Conservation (phyloP, 2,888 invertebrate species). For the Meloe dianella region DNA sequence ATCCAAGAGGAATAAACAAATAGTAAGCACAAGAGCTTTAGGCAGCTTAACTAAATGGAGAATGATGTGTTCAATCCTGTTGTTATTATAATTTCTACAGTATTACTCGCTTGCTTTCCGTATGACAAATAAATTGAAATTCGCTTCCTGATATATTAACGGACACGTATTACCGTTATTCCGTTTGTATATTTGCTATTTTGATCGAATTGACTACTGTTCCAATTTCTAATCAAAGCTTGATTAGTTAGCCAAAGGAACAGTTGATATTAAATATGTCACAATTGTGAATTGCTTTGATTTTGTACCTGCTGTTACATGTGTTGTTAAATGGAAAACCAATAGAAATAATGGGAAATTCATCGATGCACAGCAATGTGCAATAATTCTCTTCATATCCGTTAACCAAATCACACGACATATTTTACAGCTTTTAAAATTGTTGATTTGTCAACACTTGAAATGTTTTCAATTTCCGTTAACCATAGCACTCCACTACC, state of each 20-base stretch:
- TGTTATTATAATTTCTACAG: neutral
- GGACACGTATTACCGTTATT: neutral
- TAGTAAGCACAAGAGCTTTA: neutral
- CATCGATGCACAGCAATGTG: slow-evolving; percentile 42
- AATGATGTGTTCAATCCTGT: slow-evolving; percentile 4
- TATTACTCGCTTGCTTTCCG: neutral
- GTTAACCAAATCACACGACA: slow-evolving; percentile 48
- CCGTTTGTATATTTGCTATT: neutral
- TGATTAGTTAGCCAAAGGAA: no score
- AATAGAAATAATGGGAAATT: slow-evolving; percentile 43
- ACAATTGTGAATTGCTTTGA: neutral
- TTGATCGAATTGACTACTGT: no score
- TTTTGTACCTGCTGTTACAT: slow-evolving; percentile 45
- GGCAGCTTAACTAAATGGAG: neutral
- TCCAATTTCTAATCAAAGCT: no score
- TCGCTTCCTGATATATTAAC: neutral
- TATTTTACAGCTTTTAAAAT: slow-evolving; percentile 37
- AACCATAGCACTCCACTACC: slow-evolving; percentile 12
- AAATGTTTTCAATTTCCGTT: slow-evolving; percentile 16
- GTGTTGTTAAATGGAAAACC: slow-evolving; percentile 38
- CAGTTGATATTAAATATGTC: no score
- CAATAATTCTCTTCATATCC: slow-evolving; percentile 50
- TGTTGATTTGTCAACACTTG: slow-evolving; percentile 15
- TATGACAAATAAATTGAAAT: neutral
- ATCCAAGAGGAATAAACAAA: neutral